Percentiles rank a stretch among this genome's conserved stretches.
These are phyloP conservation scores for Yponomeuta malinellus DNA, from an alignment of 2,888 invertebrate genomes.

Conservation along the genomic window DNA sequence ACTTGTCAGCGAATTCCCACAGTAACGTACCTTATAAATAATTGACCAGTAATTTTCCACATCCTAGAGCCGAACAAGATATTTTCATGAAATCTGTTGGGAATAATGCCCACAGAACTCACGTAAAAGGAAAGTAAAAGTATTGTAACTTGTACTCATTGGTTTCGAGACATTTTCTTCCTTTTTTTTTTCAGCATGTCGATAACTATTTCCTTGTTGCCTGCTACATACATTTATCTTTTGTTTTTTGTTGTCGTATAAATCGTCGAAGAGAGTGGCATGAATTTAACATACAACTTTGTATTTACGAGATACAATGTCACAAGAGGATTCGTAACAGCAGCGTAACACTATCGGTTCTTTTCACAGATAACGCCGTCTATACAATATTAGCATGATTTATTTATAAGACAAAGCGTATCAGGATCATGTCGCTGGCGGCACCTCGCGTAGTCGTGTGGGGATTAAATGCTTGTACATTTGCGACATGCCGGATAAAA, in stretches of 20 bases:
- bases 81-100: neutral
- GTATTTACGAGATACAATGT: no score
- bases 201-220: neutral
- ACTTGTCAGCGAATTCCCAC: constrained; percentile 6
- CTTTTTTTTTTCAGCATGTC: neutral
- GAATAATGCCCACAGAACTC: neutral
- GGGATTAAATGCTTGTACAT: constrained; percentile 57
- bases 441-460: constrained; percentile 19
- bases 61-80: neutral
- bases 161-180: neutral
- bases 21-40: neutral
- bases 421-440: constrained; percentile 5
- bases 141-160: neutral
- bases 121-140: neutral
- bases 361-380: constrained; percentile 9
- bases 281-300: neutral
- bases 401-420: constrained; percentile 12
- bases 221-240: neutral
- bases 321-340: neutral
- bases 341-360: neutral
- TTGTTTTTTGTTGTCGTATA: neutral
- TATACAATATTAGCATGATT: constrained; percentile 4
- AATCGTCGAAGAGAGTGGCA: neutral
- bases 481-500: constrained; percentile 60
- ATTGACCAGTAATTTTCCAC: neutral